Percentiles rank a stretch among this genome's conserved stretches.
Evolutionary conservation across 2,797 vertebrate species (phyloP).

Genomic region (Enteromius mattozi): DNA sequence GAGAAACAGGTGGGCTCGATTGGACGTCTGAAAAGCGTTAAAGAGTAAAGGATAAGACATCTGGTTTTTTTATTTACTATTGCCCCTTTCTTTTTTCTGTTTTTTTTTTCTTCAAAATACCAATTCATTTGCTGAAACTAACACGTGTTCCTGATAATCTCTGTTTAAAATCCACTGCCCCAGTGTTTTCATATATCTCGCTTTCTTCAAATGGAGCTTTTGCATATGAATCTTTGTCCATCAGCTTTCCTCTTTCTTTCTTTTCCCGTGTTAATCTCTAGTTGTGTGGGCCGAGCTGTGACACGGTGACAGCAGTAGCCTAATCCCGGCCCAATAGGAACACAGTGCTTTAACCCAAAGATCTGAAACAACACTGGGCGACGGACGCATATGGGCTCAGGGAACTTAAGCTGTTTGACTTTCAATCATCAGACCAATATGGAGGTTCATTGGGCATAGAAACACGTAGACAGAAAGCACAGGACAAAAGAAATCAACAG

Average conservation of each 20-base stretch:
- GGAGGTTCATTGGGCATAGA: conserved; percentile 70
- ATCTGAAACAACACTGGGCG: conserved; percentile 46
- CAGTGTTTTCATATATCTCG: not conserved
- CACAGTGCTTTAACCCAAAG: conserved; percentile 50
- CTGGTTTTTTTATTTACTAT: conserved; percentile 9
- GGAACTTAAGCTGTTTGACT: conserved; percentile 64
- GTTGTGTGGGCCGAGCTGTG: conserved; percentile 57
- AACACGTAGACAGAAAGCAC: conserved; percentile 64
- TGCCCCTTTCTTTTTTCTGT: not conserved
- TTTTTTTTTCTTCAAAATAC: not conserved
- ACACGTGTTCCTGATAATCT: conserved; percentile 38
- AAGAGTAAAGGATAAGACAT: conserved; percentile 26
- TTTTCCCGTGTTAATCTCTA: conserved; percentile 50
- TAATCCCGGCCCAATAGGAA: conserved; percentile 55
- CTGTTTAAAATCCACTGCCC: not conserved
- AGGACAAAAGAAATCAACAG: conserved; percentile 66
- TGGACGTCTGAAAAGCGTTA: not conserved
- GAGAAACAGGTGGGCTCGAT: conserved; percentile 39
- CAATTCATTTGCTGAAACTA: not conserved
- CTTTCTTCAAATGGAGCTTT: not conserved
- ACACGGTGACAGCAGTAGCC: conserved; percentile 42
- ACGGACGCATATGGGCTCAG: not conserved
- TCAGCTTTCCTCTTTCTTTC: conserved; percentile 10
- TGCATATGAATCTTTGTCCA: conserved; percentile 46
- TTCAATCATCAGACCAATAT: conserved; percentile 68